Percentiles rank a stretch among this genome's conserved stretches.
Evolutionary conservation across 2,888 invertebrate genomes (phyloP).

Genomic region (Chalcosyrphus nemorum): DNA sequence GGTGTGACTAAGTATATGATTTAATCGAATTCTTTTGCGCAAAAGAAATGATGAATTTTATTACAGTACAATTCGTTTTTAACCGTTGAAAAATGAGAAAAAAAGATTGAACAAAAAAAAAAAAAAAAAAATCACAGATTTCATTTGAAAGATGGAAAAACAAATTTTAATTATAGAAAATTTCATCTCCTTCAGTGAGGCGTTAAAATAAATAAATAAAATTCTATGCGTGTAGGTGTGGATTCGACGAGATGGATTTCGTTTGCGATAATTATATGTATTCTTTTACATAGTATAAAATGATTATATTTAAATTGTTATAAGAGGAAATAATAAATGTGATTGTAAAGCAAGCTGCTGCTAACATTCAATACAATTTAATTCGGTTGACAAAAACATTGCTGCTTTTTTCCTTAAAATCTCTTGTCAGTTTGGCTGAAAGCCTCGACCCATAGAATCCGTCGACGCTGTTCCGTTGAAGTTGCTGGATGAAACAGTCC

Average conservation of each 20-base stretch:
- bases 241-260: constrained; percentile 22
- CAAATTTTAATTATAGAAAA: constrained; percentile 51
- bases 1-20: constrained; percentile 21
- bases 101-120: not conserved
- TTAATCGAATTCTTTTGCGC: constrained; percentile 24
- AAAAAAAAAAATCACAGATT: not conserved
- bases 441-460: no score
- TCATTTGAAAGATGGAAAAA: constrained; percentile 23
- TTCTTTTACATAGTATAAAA: constrained; percentile 30
- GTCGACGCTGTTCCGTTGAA: no score
- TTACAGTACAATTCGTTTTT: constrained; percentile 19
- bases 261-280: not conserved
- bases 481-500: no score
- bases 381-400: not conserved
- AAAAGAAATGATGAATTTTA: constrained; percentile 18
- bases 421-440: no score
- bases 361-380: no score
- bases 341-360: no score
- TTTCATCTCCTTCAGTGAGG: constrained; percentile 13
- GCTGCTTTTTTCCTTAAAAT: no score
- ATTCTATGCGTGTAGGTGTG: constrained; percentile 24
- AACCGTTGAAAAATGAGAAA: constrained; percentile 10
- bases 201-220: constrained; percentile 57
- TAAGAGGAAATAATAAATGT: constrained; percentile 51
- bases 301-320: constrained; percentile 52